Base-by-base conservation (phyloP, 2,888 invertebrate genomes). In the Heteromurus nitidus region DNA sequence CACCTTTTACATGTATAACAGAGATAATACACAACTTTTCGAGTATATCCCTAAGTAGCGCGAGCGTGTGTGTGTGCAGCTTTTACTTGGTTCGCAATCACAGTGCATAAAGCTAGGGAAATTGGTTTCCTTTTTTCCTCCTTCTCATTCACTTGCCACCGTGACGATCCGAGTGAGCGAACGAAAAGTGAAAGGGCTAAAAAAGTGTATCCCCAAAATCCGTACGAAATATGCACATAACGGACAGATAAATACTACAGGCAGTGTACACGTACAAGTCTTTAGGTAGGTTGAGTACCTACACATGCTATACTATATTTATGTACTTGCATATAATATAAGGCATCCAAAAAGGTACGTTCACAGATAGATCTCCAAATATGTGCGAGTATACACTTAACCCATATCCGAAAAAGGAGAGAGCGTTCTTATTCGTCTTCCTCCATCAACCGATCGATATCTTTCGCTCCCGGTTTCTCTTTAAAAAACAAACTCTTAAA, bases 391-490 rank as follows among this genome's bases (percentile, higher is more conserved):
- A 47, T 50, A 50, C 20, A 50, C 9, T 50, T 50, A 50, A 20
- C 3, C 20, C 9, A 16, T 50, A 47, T n/a, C 3, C 7, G 11
- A n/a, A 47, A n/a, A n/a, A 9, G n/a, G 18, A 9, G 20, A 20
- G 50, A 20, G 50, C 1, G 16, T 2, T 1, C 20, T 16, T 20
- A 50, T 50, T 50, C 50, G n/a, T 50, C 50, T 50, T 50, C 9
- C 50, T 50, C 20, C 50, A 50, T 16, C 20, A 62, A 13, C 62
- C 31, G 62, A 62, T 62, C 62, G 62, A 62, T 62, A 62, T 62
- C 62, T 62, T 36, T 18, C n/a, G 31, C 31, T 62, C 36, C 18
- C 9, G 62, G 28, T 31, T 50, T 50, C 20, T 20, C 36, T 50
- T 20, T 20, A 20, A 50, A 36, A 18, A 50, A 50, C 50, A 20